phyloP scores from a whole-genome alignment of 2,888 invertebrate genomes.

The Nymphalis polychloros region DNA sequence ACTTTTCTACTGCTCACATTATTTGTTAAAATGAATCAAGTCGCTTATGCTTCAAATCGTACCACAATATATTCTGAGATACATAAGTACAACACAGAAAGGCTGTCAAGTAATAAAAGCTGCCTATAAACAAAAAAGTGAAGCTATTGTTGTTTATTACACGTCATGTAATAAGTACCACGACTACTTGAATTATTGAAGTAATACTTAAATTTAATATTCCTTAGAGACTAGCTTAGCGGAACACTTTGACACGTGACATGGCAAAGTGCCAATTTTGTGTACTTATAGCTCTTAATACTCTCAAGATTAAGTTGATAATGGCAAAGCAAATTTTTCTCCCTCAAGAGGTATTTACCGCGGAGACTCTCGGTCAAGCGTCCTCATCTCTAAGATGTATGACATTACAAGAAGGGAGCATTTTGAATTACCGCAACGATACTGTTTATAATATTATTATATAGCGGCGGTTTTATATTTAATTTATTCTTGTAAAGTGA shows the following conservation, averaged over 20 bases:
- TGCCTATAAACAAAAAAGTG: too few relatives aligned
- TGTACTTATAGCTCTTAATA: background rate
- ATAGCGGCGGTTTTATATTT: too few relatives aligned
- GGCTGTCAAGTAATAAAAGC: too few relatives aligned
- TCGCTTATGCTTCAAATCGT: too few relatives aligned
- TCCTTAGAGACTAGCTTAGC: conserved; percentile 13
- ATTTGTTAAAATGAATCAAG: too few relatives aligned
- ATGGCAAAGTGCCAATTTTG: conserved; percentile 6
- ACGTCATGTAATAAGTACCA: background rate
- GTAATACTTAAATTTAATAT: background rate
- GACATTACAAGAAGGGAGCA: conserved; percentile 7
- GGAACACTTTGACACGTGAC: conserved; percentile 26
- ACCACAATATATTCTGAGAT: too few relatives aligned
- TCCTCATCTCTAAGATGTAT: conserved; percentile 24
- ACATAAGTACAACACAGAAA: too few relatives aligned
- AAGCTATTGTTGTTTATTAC: background rate
- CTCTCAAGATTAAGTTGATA: background rate
- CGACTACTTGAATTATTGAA: background rate
- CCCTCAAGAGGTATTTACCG: conserved; percentile 21
- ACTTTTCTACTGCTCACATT: too few relatives aligned
- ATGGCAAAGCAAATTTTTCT: background rate
- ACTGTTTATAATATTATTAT: background rate
- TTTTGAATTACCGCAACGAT: background rate
- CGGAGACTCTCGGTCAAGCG: conserved; percentile 26
- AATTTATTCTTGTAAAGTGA: too few relatives aligned